Evolutionary conservation across 2,797 vertebrate species (phyloP), one percentile per base, ranked within the genome.

Genomic region (Sebastolobus alascanus): DNA sequence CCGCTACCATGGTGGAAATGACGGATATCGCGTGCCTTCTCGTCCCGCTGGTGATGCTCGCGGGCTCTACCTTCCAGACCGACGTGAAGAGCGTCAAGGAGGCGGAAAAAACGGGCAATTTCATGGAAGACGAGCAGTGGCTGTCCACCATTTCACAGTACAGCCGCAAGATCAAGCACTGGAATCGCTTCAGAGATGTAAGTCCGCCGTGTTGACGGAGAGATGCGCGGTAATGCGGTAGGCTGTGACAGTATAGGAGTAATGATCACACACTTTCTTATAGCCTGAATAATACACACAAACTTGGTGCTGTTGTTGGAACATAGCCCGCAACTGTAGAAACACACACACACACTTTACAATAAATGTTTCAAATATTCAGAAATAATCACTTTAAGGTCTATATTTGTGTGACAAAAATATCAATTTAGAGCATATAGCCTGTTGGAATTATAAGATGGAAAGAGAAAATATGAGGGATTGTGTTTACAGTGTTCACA

Each of bases 101-200:
- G 86, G 94, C 95, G 80, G 97, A 97, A 70, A 98, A 96, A 90
- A 95, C 97, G 68, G 97, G 97, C 79, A 98, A 98, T 97, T 98
- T 98, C 94, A 97, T 99, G 97, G 98, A 99, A 93, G 98, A 99
- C 94, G 98, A 98, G 95, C 97, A 98, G 93, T 99, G 98, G 98
- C 97, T 99, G 95, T 97, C 98, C 94, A 98, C 98, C 95, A 98
- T 99, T 95, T 97, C 97, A 82, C 98, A 98, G 93, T 98, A 99
- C 96, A 97, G 97, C 95, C 97, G 97, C 95, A 98, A 97, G 96
- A 99, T 99, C 96, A 98, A 98, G 94, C 97, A 99, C 96, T 99
- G 98, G 98, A 99, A 99, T 92, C 97, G 97, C 95, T 99, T 99
- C 95, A 96, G 98, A 98, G 98, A 99, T 90, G 98, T 99, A 93